Evolutionary conservation across 2,888 invertebrate species (phyloP).

Genomic region (Aethes cnicana): DNA sequence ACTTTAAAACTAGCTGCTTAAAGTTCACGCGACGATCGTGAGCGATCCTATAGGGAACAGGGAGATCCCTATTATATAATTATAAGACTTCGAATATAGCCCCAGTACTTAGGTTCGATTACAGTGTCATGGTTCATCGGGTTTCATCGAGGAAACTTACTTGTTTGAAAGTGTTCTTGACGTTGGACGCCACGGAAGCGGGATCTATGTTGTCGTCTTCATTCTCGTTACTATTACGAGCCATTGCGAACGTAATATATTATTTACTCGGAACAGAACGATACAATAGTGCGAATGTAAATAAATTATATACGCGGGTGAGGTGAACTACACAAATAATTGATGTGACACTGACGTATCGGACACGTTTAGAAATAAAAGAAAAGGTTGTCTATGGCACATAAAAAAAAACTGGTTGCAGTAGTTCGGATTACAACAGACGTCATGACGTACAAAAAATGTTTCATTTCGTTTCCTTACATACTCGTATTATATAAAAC

Average conservation of each 20-base stretch:
- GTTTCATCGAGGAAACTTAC: constrained; percentile 42
- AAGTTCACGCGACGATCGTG: too few species aligned
- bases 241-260: constrained; percentile 42
- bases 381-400: too few species aligned
- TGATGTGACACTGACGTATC: constrained; percentile 17
- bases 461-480: too few species aligned
- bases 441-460: too few species aligned
- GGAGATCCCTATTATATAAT: too few species aligned
- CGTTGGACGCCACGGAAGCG: constrained; percentile 56
- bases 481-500: too few species aligned
- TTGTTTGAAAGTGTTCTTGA: constrained; percentile 61
- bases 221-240: constrained; percentile 59
- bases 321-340: background rate
- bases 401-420: too few species aligned
- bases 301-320: constrained; percentile 1
- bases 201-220: constrained; percentile 63
- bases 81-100: too few species aligned
- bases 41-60: too few species aligned
- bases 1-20: too few species aligned
- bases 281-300: background rate
- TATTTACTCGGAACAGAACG: background rate
- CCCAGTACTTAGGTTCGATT: too few species aligned
- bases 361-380: constrained; percentile 19
- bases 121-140: constrained; percentile 7
- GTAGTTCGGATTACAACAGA: too few species aligned